Conservation (phyloP, 2,113 vertebrate genomes). For the Xyliphius kryptos region DNA sequence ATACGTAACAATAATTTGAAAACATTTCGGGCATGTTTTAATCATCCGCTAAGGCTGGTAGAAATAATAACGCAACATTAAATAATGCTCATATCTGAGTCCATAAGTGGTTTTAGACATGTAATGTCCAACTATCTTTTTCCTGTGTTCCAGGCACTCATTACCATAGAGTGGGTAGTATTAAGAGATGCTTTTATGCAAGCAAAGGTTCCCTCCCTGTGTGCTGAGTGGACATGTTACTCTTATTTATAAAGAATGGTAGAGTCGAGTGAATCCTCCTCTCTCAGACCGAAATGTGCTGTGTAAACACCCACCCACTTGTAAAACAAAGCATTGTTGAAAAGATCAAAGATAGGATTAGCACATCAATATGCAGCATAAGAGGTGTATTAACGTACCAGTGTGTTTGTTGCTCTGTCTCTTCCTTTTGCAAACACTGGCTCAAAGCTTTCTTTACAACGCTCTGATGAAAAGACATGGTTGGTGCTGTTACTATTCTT, state of each 20-base stretch:
- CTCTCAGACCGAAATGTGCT: slow-evolving; percentile 18
- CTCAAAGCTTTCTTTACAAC: slow-evolving; percentile 18
- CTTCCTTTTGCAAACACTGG: slow-evolving; percentile 8
- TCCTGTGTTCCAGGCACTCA: neutral
- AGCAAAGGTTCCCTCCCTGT: slow-evolving; percentile 9
- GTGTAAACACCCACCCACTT: slow-evolving; percentile 33
- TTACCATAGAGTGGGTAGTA: slow-evolving; percentile 13
- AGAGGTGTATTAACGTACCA: slow-evolving; percentile 29
- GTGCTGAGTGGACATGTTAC: slow-evolving; percentile 11
- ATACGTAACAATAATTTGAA: too few relatives aligned
- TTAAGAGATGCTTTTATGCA: slow-evolving; percentile 20
- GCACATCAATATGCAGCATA: slow-evolving; percentile 33
- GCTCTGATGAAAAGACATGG: slow-evolving; percentile 25
- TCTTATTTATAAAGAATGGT: slow-evolving; percentile 18
- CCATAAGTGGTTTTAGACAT: neutral
- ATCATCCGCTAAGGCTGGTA: too few relatives aligned
- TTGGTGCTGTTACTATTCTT: slow-evolving; percentile 34
- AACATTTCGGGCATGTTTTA: too few relatives aligned
- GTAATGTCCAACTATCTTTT: neutral
- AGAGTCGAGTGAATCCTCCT: slow-evolving; percentile 12
- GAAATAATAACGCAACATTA: too few relatives aligned
- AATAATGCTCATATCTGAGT: too few relatives aligned
- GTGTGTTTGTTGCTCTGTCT: slow-evolving; percentile 8
- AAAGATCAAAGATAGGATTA: slow-evolving; percentile 42
- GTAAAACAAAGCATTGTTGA: slow-evolving; percentile 31